phyloP scores from a whole-genome alignment of 2,113 vertebrate genomes.

The Emydocephalus ijimae region DNA sequence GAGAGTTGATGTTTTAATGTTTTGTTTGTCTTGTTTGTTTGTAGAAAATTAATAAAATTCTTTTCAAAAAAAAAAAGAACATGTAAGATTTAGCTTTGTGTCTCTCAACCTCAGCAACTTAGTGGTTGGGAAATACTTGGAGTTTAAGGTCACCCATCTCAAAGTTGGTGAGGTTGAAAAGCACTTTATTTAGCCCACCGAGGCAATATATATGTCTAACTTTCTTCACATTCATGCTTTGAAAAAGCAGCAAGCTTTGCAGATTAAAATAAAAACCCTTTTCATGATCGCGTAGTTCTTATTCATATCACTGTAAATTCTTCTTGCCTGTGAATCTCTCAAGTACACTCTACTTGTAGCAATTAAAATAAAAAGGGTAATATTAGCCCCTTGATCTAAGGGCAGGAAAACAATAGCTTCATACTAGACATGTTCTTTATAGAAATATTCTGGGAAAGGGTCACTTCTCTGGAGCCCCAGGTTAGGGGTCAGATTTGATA shows the following conservation, averaged over 20 bases:
- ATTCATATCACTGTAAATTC: neutral
- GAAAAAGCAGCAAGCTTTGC: neutral
- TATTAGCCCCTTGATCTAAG: neutral
- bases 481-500: neutral
- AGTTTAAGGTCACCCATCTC: neutral
- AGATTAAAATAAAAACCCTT: neutral
- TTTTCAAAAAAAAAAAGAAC: no score
- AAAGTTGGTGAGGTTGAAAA: neutral
- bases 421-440: neutral
- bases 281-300: neutral
- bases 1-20: no score
- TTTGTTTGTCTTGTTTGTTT: no score
- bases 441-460: neutral
- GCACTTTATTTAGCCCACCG: neutral
- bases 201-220: neutral
- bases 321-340: neutral
- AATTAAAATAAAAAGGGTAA: neutral
- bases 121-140: neutral
- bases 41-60: no score
- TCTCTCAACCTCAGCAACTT: neutral
- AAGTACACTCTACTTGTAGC: neutral
- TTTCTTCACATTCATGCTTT: neutral
- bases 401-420: neutral
- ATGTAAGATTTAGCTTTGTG: neutral
- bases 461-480: neutral